Evolutionary conservation across 2,113 vertebrate species (phyloP).

Genomic region (Sinocyclocheilus anophthalmus): DNA sequence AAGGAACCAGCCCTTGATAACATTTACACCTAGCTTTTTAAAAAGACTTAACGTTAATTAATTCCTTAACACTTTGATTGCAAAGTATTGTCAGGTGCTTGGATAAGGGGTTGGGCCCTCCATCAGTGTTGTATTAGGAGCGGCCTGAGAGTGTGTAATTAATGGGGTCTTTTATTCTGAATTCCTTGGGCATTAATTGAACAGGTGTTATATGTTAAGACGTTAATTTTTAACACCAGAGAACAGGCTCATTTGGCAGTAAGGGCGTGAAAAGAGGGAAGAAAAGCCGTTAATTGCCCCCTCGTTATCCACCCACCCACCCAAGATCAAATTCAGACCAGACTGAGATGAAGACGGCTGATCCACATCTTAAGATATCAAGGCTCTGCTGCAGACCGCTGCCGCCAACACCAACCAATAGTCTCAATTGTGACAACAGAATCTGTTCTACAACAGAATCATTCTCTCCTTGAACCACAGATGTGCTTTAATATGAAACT

Average conservation of each 20-base stretch:
- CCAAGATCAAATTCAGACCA: slow-evolving; percentile 55
- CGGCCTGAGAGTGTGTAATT: slow-evolving; percentile 18
- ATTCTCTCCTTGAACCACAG: neutral
- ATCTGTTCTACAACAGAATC: neutral
- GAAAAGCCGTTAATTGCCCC: slow-evolving; percentile 48
- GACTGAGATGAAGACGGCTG: slow-evolving; percentile 28
- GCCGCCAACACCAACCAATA: too few species aligned
- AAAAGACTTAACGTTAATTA: slow-evolving; percentile 43
- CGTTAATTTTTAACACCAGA: slow-evolving; percentile 54
- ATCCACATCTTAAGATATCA: too few species aligned
- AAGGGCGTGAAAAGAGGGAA: slow-evolving; percentile 42
- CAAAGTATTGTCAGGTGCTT: slow-evolving; percentile 49
- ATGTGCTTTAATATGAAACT: slow-evolving; percentile 2
- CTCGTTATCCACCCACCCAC: slow-evolving; percentile 41
- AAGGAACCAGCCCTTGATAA: slow-evolving; percentile 34
- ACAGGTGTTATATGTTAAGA: slow-evolving; percentile 57
- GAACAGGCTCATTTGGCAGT: slow-evolving; percentile 48
- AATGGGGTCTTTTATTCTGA: slow-evolving; percentile 46
- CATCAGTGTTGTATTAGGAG: slow-evolving; percentile 50
- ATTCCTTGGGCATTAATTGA: slow-evolving; percentile 51
- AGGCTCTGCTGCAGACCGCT: too few species aligned
- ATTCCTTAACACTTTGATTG: slow-evolving; percentile 51
- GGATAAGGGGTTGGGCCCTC: slow-evolving; percentile 25
- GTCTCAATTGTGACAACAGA: slow-evolving; percentile 1
- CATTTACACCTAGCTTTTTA: slow-evolving; percentile 45